A percentile compares a stretch with the other conserved stretches of the same genome.
Conservation (phyloP, 2,113 vertebrate species). For the Pao palembangensis region DNA sequence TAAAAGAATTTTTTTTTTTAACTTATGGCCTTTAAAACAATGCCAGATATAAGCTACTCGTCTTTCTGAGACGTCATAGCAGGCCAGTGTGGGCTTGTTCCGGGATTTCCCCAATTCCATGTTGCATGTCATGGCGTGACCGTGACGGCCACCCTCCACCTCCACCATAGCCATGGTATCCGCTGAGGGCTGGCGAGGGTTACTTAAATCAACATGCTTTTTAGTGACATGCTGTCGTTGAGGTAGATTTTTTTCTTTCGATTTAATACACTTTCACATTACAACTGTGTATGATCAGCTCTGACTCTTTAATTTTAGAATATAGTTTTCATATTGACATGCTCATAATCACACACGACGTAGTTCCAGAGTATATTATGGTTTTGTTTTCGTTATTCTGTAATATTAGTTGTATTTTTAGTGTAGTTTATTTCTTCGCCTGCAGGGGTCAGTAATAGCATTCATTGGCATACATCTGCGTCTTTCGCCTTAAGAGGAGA, state of each 20-base stretch:
- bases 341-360: slow-evolving; percentile 25
- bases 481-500: neutral
- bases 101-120: slow-evolving; percentile 18
- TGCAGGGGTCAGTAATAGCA: slow-evolving; percentile 64
- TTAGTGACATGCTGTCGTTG: no score
- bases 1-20: no score
- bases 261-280: no score
- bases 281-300: slow-evolving; percentile 3
- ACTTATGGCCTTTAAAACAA: no score
- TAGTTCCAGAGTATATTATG: no score
- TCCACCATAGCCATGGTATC: slow-evolving; percentile 5
- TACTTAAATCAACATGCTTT: slow-evolving; percentile 1
- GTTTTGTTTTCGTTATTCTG: no score
- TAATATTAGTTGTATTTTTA: no score
- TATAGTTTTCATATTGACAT: slow-evolving; percentile 34
- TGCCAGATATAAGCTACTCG: neutral
- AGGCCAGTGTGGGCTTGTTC: slow-evolving; percentile 52
- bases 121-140: slow-evolving; percentile 50
- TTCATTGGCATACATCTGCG: slow-evolving; percentile 22
- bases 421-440: slow-evolving; percentile 25
- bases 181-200: neutral
- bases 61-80: slow-evolving; percentile 14
- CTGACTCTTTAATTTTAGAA: slow-evolving; percentile 16
- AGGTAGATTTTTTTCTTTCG: neutral
- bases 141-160: slow-evolving; percentile 17